These are phyloP conservation scores for Trichosurus vulpecula DNA, from an alignment of 2,797 vertebrate species.

Conservation along the genomic window DNA sequence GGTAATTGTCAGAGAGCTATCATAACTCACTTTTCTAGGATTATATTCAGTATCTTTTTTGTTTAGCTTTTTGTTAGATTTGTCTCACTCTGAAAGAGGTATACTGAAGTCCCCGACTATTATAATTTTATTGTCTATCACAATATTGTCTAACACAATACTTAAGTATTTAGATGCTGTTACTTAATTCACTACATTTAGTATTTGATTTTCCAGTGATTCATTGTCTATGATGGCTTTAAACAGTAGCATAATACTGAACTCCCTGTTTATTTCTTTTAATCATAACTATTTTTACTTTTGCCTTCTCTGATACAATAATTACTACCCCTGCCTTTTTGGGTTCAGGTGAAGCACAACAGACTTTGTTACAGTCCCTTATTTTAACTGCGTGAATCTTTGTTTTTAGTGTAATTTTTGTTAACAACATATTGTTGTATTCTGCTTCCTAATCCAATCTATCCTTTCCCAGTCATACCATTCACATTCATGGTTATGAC, in stretches of 20 bases:
- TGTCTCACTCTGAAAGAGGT: neutral
- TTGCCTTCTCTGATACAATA: neutral
- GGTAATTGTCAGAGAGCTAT: neutral
- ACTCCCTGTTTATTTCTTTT: neutral
- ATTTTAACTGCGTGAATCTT: neutral
- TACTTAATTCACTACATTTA: neutral
- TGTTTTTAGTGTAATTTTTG: neutral
- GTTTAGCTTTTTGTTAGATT: neutral
- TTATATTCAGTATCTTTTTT: neutral
- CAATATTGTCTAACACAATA: too few relatives aligned
- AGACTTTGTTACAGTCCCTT: neutral
- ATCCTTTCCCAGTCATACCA: neutral
- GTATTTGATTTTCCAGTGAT: neutral
- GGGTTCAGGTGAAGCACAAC: neutral
- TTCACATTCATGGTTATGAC: neutral
- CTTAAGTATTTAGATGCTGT: neutral
- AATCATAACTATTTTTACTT: neutral
- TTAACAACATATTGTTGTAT: neutral
- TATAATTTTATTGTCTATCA: neutral
- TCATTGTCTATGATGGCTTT: neutral
- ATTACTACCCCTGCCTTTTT: neutral
- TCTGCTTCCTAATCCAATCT: neutral
- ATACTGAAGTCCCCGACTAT: neutral
- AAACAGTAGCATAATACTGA: neutral
- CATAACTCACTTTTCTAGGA: neutral